Evolutionary conservation across 2,888 invertebrate genomes (phyloP).

Genomic region (Tolmerus cingulatus): DNA sequence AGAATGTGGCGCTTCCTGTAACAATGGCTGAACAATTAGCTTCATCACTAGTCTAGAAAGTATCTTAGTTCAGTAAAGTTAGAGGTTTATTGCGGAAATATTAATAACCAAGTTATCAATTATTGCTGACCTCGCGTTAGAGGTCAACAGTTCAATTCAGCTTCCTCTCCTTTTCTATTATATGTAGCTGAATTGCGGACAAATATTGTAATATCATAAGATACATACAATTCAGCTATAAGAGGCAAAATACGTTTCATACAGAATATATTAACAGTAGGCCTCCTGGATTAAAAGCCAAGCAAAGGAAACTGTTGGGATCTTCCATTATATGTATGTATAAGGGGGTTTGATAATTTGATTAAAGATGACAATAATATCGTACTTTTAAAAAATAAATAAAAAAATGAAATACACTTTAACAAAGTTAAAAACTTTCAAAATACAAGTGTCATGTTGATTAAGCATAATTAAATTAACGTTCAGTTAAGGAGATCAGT

Average conservation of each 20-base stretch:
- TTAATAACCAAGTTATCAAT: not conserved
- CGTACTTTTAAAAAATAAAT: no score
- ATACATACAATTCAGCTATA: not conserved
- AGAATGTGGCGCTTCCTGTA: not conserved
- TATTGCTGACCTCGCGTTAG: no score
- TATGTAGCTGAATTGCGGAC: not conserved
- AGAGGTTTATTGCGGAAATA: not conserved
- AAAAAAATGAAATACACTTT: no score
- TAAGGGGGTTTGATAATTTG: no score
- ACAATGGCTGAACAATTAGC: not conserved
- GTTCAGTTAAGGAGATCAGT: not conserved
- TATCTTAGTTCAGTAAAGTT: not conserved
- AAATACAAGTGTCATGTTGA: no score
- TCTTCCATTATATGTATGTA: not conserved
- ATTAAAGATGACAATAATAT: no score
- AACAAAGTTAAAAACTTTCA: no score
- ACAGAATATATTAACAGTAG: not conserved
- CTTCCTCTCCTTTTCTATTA: not conserved
- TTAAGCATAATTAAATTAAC: not conserved
- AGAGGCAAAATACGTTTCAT: not conserved
- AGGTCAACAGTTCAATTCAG: no score
- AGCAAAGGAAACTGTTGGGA: not conserved
- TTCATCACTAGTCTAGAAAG: not conserved
- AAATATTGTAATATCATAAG: not conserved
- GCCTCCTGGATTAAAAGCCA: no score